Conservation (phyloP, 2,888 invertebrate species). For the Tigriopus californicus region DNA sequence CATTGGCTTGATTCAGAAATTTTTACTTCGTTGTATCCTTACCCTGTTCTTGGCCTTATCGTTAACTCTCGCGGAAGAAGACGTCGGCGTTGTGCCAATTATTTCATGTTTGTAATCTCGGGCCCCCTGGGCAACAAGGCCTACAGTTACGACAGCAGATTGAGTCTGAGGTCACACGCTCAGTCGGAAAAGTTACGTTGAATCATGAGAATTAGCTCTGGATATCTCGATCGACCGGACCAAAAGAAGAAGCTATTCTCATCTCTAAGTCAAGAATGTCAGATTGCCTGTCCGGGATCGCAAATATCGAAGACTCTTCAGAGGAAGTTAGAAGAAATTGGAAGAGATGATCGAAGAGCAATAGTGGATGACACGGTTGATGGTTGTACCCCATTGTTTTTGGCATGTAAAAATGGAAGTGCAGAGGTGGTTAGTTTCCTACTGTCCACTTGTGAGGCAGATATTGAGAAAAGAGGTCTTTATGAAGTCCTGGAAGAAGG, state of each 20-base stretch:
- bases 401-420: constrained; percentile 14
- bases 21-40: too few species aligned
- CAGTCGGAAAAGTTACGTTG: neutral
- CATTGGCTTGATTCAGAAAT: too few species aligned
- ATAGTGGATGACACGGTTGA: constrained; percentile 9
- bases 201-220: constrained; percentile 1
- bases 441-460: constrained; percentile 56
- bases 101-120: too few species aligned
- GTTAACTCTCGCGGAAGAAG: too few species aligned
- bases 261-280: constrained; percentile 10
- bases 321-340: constrained; percentile 11
- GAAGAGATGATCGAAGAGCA: constrained; percentile 2
- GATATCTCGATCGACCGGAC: constrained; percentile 1
- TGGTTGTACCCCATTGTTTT: constrained; percentile 13
- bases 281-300: constrained; percentile 10
- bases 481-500: constrained; percentile 35
- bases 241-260: constrained; percentile 1
- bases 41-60: too few species aligned
- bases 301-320: constrained; percentile 3
- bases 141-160: too few species aligned
- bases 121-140: too few species aligned
- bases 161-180: too few species aligned
- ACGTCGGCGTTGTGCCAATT: too few species aligned
- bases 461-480: constrained; percentile 61
- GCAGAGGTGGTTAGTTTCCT: constrained; percentile 55